Percentiles rank a stretch among this genome's conserved stretches.
Evolutionary conservation across 2,888 invertebrate species (phyloP).

Genomic region (Trichopoda pennipes): DNA sequence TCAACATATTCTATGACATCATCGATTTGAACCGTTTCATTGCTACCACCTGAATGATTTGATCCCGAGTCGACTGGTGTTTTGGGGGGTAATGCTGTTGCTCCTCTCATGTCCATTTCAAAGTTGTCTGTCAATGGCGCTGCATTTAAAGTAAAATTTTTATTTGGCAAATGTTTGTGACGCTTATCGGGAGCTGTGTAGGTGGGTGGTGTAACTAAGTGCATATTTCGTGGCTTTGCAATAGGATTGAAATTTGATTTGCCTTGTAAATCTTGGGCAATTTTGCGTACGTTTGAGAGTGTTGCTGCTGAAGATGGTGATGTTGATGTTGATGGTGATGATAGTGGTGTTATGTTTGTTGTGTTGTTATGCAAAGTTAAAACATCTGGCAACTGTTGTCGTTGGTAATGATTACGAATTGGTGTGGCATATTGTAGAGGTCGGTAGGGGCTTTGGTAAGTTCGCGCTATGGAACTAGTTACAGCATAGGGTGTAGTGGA

Average conservation of each 20-base stretch:
- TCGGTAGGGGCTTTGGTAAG: slow-evolving; percentile 60
- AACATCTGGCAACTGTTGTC: slow-evolving; percentile 56
- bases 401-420: slow-evolving; percentile 58
- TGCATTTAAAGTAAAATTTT: slow-evolving; percentile 50
- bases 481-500: slow-evolving; percentile 58
- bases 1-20: slow-evolving; percentile 80
- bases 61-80: slow-evolving; percentile 76
- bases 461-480: slow-evolving; percentile 49
- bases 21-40: slow-evolving; percentile 80
- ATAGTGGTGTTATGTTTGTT: slow-evolving; percentile 55
- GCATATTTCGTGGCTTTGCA: slow-evolving; percentile 66
- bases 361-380: slow-evolving; percentile 52
- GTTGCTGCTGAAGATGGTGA: slow-evolving; percentile 11
- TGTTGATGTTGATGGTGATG: slow-evolving; percentile 63
- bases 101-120: slow-evolving; percentile 74
- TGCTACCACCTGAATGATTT: slow-evolving; percentile 81
- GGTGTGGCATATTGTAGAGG: slow-evolving; percentile 69
- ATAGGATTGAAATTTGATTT: slow-evolving; percentile 75
- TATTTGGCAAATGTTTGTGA: slow-evolving; percentile 59
- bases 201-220: slow-evolving; percentile 71
- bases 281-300: slow-evolving; percentile 74
- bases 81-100: slow-evolving; percentile 68
- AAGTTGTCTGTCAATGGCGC: slow-evolving; percentile 64
- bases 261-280: slow-evolving; percentile 76
- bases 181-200: slow-evolving; percentile 71